A percentile compares a stretch with the other conserved stretches of the same genome.
Conservation (phyloP, 2,113 vertebrate species). For the Sturnus vulgaris region DNA sequence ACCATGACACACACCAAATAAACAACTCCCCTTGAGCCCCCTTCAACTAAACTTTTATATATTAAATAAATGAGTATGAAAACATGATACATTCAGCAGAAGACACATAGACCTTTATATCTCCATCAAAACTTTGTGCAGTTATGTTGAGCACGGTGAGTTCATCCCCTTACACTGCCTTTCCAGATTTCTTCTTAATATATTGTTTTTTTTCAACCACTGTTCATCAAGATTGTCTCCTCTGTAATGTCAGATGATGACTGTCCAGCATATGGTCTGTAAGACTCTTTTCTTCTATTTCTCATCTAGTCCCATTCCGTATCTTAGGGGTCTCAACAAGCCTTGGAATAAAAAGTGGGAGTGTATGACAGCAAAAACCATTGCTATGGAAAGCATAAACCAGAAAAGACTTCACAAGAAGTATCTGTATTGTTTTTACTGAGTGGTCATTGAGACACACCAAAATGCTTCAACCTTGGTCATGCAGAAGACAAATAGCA, state of each 20-base stretch:
- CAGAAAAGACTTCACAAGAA: not conserved
- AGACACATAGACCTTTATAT: not conserved
- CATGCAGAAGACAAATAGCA: not conserved
- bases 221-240: not conserved
- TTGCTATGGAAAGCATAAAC: not conserved
- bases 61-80: not conserved
- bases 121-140: not conserved
- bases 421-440: not conserved
- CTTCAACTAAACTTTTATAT: not conserved
- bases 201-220: not conserved
- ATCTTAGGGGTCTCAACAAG: not conserved
- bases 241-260: not conserved
- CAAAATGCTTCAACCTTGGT: not conserved
- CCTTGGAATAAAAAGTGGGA: not conserved
- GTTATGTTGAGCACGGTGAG: not conserved
- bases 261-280: not conserved
- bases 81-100: not conserved
- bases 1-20: not conserved
- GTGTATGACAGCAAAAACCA: not conserved
- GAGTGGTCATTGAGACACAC: not conserved
- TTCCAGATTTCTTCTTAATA: not conserved
- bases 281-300: not conserved
- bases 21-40: fast-evolving
- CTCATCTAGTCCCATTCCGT: not conserved
- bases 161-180: not conserved